Evolutionary conservation across 2,113 vertebrate species (phyloP), one percentile per base, ranked within the genome.

Genomic region (Talpa occidentalis): DNA sequence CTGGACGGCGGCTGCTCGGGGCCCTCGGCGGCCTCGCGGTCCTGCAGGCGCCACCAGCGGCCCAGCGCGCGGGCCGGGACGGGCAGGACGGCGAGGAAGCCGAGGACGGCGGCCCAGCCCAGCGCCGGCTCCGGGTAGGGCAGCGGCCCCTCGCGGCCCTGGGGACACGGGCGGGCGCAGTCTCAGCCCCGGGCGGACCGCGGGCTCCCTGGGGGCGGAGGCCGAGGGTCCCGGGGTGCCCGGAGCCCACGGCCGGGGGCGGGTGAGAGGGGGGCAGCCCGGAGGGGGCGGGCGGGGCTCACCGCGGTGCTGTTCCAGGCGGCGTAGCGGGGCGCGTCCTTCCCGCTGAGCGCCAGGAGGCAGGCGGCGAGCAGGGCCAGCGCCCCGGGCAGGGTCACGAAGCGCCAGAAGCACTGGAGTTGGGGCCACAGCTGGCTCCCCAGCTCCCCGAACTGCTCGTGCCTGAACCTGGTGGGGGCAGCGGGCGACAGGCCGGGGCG

Each of bases 401-500:
- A 99, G 85, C 98, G 97, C 98, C 99, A 99, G 91, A 99, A 96
- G 88, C 98, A 99, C 73, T 98, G 98, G 90, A 99, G 98, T 22
- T 98, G 19, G 8, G 97, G 91, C 35, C 93, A 95, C 5, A 99
- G 98, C 22, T 98, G 98, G 97, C 88, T 97, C 40, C 98, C 98
- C 84, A 99, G 90, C 98, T 99, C 98, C 0, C 0, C 83, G 73
- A 98, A 97, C 7, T 99, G 98, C 81, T 99, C 98, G 3, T 98
- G 96, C 54, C 98, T 97, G 95, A 99, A 99, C 96, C 99, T 99
- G 95, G n/a, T n/a, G n/a, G n/a, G n/a, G 5, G 32, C 28, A 2
- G 10, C 56, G 24, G 42, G 26, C 32, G 0, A 16, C 5, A 21
- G 40, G 26, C 16, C 40, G 4, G 64, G 49, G 14, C 2, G 0